Evolutionary conservation across 2,113 vertebrate genomes (phyloP).

Genomic region (Machaerirhynchus nigripectus): DNA sequence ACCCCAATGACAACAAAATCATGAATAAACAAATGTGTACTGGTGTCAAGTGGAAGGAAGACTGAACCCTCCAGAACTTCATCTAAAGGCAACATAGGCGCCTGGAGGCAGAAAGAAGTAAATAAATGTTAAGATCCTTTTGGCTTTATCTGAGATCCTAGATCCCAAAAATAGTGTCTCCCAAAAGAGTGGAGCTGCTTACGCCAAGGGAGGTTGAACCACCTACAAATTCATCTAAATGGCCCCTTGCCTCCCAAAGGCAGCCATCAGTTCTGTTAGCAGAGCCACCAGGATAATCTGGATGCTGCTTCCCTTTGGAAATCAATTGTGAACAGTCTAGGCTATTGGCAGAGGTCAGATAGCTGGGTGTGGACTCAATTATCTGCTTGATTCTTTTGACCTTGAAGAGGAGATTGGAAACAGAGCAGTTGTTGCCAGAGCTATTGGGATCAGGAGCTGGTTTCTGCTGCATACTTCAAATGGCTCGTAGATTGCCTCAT

Average conservation of each 20-base stretch:
- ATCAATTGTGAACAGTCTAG: not conserved
- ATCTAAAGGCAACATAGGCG: not conserved
- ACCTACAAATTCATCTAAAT: not conserved
- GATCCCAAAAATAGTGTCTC: not conserved
- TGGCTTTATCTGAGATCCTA: not conserved
- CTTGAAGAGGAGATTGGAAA: constrained; percentile 33
- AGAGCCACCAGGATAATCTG: not conserved
- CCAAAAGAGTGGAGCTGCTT: not conserved
- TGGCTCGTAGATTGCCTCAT: not conserved
- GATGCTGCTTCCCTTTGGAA: not conserved
- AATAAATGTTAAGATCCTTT: not conserved
- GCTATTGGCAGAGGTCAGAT: constrained; percentile 23
- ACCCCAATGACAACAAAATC: not conserved
- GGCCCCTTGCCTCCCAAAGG: not conserved
- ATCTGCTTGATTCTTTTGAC: constrained; percentile 12
- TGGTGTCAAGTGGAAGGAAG: not conserved
- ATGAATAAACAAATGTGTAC: not conserved
- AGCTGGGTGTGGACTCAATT: constrained; percentile 25
- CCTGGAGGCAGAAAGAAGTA: not conserved
- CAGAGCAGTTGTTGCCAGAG: not conserved
- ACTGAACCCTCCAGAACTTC: not conserved
- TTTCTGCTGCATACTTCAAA: constrained; percentile 32
- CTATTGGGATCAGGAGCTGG: not conserved
- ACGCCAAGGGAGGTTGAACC: not conserved
- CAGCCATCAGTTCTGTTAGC: not conserved